phyloP scores from a whole-genome alignment of 92 coral and sea anemone species.

The Bergia puertoricense region DNA sequence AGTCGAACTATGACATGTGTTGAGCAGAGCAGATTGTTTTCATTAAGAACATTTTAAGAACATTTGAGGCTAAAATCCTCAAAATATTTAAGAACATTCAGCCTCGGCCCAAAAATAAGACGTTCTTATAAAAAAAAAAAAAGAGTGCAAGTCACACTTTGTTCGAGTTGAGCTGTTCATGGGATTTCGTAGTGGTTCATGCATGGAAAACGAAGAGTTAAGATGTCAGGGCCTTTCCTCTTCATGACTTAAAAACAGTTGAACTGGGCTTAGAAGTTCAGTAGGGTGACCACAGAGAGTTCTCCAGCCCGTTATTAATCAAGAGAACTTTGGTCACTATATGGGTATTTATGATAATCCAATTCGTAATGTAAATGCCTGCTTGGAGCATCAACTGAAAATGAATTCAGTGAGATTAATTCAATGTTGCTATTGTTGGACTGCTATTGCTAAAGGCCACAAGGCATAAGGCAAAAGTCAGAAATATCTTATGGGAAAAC shows the following conservation, averaged over 20 bases:
- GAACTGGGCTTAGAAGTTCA: too few relatives aligned
- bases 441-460: too few relatives aligned
- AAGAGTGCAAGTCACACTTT: constrained; percentile 33
- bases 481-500: too few relatives aligned
- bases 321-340: neutral
- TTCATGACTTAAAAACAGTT: neutral
- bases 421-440: too few relatives aligned
- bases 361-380: neutral
- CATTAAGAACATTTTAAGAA: too few relatives aligned
- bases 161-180: constrained; percentile 46
- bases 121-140: too few relatives aligned
- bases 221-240: neutral
- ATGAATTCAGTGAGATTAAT: neutral
- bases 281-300: neutral
- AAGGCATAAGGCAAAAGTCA: too few relatives aligned
- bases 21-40: too few relatives aligned
- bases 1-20: too few relatives aligned
- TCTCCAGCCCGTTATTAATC: neutral
- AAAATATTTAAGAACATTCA: too few relatives aligned
- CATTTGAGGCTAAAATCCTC: too few relatives aligned
- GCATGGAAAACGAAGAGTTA: constrained; percentile 2
- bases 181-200: constrained; percentile 39
- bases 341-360: neutral
- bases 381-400: neutral
- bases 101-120: too few relatives aligned